A percentile compares a stretch with the other conserved stretches of the same genome.
Conservation (phyloP, 2,888 invertebrate genomes). For the Brachycybe producta region DNA sequence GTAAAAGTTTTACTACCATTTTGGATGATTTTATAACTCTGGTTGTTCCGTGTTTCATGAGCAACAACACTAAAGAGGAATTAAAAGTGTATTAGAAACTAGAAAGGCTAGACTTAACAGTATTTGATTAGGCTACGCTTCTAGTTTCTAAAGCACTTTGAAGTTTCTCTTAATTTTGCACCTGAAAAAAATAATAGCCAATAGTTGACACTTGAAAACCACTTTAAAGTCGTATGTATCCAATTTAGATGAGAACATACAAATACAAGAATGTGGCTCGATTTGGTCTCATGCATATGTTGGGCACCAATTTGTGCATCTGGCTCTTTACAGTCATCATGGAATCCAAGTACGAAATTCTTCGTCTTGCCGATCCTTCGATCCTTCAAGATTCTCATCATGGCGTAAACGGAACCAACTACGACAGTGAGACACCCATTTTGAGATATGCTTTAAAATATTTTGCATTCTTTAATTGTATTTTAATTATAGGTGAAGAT, state of each 20-base stretch:
- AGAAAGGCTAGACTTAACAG: too few relatives aligned
- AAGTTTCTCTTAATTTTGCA: too few relatives aligned
- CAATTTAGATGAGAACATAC: slow-evolving; percentile 62
- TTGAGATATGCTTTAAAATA: too few relatives aligned
- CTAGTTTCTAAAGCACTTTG: too few relatives aligned
- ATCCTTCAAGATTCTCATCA: slow-evolving; percentile 2
- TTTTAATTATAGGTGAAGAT: too few relatives aligned
- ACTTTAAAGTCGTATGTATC: neutral
- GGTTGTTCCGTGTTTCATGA: too few relatives aligned
- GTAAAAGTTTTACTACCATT: neutral
- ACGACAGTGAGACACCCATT: neutral
- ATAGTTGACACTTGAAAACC: neutral
- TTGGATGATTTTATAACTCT: neutral
- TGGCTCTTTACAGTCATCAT: slow-evolving; percentile 90
- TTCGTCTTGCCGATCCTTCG: slow-evolving; percentile 51
- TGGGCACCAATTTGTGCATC: slow-evolving; percentile 91
- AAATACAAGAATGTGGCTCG: slow-evolving; percentile 50
- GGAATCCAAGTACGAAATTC: slow-evolving; percentile 88
- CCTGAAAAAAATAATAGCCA: too few relatives aligned
- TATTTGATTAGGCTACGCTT: too few relatives aligned
- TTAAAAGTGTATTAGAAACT: too few relatives aligned
- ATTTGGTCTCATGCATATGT: slow-evolving; percentile 97
- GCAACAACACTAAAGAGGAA: too few relatives aligned
- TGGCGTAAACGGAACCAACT: neutral
- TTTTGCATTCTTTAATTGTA: too few relatives aligned